phyloP scores from a whole-genome alignment of 2,888 invertebrate genomes.

The Auanema sp. region DNA sequence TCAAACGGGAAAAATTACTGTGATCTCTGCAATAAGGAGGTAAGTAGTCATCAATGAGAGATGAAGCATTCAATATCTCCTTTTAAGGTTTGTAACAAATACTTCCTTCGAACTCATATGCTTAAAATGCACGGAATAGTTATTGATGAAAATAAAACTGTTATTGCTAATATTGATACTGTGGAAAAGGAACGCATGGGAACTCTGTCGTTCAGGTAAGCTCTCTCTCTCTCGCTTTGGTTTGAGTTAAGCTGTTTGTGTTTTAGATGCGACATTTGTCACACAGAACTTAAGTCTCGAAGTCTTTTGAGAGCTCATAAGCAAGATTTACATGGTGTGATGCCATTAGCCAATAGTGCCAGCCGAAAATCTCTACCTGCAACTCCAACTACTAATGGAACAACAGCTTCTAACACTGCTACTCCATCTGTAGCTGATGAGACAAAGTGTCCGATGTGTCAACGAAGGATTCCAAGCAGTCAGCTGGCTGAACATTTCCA shows the following conservation, averaged over 20 bases:
- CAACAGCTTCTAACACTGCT: not conserved
- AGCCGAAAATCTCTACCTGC: slow-evolving; percentile 7
- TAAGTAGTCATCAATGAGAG: too few species aligned
- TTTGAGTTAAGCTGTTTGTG: not conserved
- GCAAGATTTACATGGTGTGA: slow-evolving; percentile 92
- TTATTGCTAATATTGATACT: slow-evolving; percentile 64
- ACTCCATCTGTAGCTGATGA: slow-evolving; percentile 22
- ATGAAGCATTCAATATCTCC: too few species aligned
- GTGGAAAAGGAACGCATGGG: slow-evolving; percentile 58
- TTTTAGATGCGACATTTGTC: slow-evolving; percentile 88
- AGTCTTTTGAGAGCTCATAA: slow-evolving; percentile 96
- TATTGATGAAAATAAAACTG: slow-evolving; percentile 65
- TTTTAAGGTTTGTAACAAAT: slow-evolving; percentile 90
- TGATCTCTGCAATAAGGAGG: slow-evolving; percentile 64
- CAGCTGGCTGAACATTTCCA: slow-evolving; percentile 31
- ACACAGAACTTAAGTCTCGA: slow-evolving; percentile 95
- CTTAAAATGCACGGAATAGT: slow-evolving; percentile 75
- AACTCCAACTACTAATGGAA: not conserved
- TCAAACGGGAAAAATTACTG: slow-evolving; percentile 63
- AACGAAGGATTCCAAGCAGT: slow-evolving; percentile 24
- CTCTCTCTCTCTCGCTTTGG: not conserved
- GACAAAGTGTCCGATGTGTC: slow-evolving; percentile 36
- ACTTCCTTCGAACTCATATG: slow-evolving; percentile 94
- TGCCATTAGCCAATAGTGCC: slow-evolving; percentile 24
- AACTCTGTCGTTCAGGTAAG: slow-evolving; percentile 53